Evolutionary conservation across 2,888 invertebrate genomes (phyloP), one percentile per base, ranked within the genome.

Genomic region (Metalampra italica): DNA sequence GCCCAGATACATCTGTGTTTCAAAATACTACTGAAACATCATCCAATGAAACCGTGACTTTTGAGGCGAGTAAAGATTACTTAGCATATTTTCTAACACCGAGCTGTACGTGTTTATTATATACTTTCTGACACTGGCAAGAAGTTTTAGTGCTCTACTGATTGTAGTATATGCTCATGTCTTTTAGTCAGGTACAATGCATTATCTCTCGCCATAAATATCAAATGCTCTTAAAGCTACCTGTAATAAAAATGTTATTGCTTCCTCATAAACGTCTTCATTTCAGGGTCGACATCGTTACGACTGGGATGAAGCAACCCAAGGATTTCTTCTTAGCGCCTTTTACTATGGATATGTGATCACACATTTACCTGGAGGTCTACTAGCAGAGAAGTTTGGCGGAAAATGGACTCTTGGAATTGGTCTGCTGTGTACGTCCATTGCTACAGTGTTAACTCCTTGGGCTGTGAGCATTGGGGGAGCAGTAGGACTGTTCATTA

Each of bases 321-420:
- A 95, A 86, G 96, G 96, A 0, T 76, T 94, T 36, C 92, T 96
- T 5, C 82, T 96, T 0, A 93, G 94, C 39, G 93, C 95, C 0
- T 96, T 96, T 74, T 96, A 95, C 78, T 96, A 95, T 85, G 96
- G 96, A 0, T 96, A 96, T 72, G 92, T 96, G 0, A 51, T 95
- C 0, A 95, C 96, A 0, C 96, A 96, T 68, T 75, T 97, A 29
- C 96, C 96, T 0, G 96, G 96, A 41, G 96, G 96, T 47, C 87
- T 94, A 46, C 69, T 97, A 36, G 94, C 96, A 0, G 95, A 95
- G 64, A 93, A 90, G 62, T 95, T 94, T 63, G 97, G 97, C 11
- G 97, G 96, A 0, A 97, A 96, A 79, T 94, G 95, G 90, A 92
- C 95, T 0, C 83, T 96, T 29, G 95, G 95, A 0, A 63, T 95